phyloP scores from a whole-genome alignment of 2,888 invertebrate species.

The Ecliptopera silaceata region DNA sequence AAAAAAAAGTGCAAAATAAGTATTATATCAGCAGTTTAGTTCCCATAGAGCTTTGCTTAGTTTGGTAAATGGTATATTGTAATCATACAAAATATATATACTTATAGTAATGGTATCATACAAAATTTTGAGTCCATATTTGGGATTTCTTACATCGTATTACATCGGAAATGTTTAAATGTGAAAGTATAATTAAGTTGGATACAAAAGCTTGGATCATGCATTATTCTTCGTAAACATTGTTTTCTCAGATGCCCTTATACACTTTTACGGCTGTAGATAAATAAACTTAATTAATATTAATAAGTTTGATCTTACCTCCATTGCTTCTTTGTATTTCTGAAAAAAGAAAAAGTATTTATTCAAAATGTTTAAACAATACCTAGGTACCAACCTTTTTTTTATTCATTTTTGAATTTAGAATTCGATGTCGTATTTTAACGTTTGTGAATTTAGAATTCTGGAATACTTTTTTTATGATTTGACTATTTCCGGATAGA shows the following conservation, averaged over 20 bases:
- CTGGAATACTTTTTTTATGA: too few relatives aligned
- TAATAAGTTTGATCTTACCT: slow-evolving; percentile 52
- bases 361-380: background rate
- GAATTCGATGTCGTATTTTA: background rate
- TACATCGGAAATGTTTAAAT: too few relatives aligned
- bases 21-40: too few relatives aligned
- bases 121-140: too few relatives aligned
- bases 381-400: too few relatives aligned
- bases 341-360: slow-evolving; percentile 52
- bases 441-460: background rate
- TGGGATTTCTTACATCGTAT: too few relatives aligned
- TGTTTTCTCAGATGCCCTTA: background rate
- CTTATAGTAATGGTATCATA: too few relatives aligned
- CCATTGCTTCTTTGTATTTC: slow-evolving; percentile 79
- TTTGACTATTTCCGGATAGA: too few relatives aligned
- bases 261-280: background rate
- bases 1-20: too few relatives aligned
- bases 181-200: background rate
- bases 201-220: background rate
- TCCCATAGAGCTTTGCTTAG: too few relatives aligned
- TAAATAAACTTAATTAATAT: background rate
- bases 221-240: background rate
- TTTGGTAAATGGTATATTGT: background rate
- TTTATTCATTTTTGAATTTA: background rate
- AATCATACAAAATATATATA: too few relatives aligned